Evolutionary conservation across 2,888 invertebrate species (phyloP).

Genomic region (Creontiades dilutus): DNA sequence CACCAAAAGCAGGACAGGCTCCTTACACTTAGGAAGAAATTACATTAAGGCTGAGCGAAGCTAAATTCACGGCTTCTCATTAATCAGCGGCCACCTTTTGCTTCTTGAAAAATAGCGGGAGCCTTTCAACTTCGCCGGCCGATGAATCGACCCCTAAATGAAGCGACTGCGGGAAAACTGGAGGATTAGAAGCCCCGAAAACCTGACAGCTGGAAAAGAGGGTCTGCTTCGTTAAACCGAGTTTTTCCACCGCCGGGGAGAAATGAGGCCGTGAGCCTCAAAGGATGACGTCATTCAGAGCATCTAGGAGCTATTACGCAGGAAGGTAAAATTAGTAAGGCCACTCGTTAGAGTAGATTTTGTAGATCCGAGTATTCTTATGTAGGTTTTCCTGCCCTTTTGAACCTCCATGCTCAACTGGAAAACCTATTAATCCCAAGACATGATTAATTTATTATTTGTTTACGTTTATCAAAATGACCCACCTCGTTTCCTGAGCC

Average conservation of each 20-base stretch:
- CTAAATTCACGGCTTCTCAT: slow-evolving; percentile 5
- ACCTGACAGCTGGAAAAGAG: slow-evolving; percentile 18
- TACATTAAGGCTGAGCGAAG: slow-evolving; percentile 3
- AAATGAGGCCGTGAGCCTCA: background rate
- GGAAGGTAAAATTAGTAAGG: too few relatives aligned
- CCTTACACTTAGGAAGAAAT: background rate
- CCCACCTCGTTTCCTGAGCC: too few relatives aligned
- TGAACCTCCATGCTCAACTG: too few relatives aligned
- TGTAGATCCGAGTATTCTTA: too few relatives aligned
- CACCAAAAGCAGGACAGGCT: too few relatives aligned
- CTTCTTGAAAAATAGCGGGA: slow-evolving; percentile 7
- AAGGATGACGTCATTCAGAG: background rate
- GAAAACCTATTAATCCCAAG: too few relatives aligned
- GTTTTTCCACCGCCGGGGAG: background rate
- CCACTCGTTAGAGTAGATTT: too few relatives aligned
- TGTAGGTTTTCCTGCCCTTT: too few relatives aligned
- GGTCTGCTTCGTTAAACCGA: slow-evolving; percentile 18
- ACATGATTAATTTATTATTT: too few relatives aligned
- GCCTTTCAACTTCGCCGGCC: slow-evolving; percentile 16
- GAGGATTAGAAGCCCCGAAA: slow-evolving; percentile 10
- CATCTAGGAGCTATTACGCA: background rate
- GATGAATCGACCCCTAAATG: background rate
- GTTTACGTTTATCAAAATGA: too few relatives aligned
- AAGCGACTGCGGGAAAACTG: slow-evolving; percentile 9
- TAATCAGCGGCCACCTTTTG: slow-evolving; percentile 11